phyloP scores from a whole-genome alignment of 2,888 invertebrate species.

The Volucella bombylans region DNA sequence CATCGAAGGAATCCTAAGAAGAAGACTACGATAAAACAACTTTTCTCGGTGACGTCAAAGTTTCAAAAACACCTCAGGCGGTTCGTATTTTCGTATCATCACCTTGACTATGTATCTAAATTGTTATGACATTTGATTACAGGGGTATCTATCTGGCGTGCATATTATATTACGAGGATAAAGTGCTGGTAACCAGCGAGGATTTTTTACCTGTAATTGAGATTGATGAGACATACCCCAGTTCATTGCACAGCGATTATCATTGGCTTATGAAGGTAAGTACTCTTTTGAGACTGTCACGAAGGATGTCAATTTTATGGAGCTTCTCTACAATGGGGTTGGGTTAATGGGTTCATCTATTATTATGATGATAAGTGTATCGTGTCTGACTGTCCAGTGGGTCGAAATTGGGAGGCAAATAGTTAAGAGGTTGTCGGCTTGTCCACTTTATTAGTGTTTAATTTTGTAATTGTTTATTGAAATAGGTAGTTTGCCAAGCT shows the following conservation, averaged over 20 bases:
- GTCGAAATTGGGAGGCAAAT: neutral
- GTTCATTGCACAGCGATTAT: constrained; percentile 95
- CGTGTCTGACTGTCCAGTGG: constrained; percentile 29
- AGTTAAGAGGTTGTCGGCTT: neutral
- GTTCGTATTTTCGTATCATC: constrained; percentile 82
- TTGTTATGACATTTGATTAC: constrained; percentile 77
- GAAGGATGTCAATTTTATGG: too few species aligned
- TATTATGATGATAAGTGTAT: constrained; percentile 28
- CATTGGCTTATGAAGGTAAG: constrained; percentile 98
- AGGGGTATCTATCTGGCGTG: constrained; percentile 97
- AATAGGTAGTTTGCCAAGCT: too few species aligned
- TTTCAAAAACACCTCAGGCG: constrained; percentile 96
- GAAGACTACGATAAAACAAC: constrained; percentile 94
- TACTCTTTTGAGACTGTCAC: neutral
- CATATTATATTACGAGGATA: constrained; percentile 96
- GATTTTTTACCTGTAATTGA: constrained; percentile 98
- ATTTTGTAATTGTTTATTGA: too few species aligned
- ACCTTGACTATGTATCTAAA: neutral
- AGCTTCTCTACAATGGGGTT: neutral
- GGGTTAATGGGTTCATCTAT: constrained; percentile 13
- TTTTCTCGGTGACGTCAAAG: constrained; percentile 97
- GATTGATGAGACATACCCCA: constrained; percentile 97
- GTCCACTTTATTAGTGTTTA: neutral
- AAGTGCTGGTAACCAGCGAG: constrained; percentile 97
- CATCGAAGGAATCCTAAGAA: constrained; percentile 91